A percentile compares a stretch with the other conserved stretches of the same genome.
Evolutionary conservation across 1,140 invertebrate species (phyloP).

Genomic region (Rhysida immarginata): DNA sequence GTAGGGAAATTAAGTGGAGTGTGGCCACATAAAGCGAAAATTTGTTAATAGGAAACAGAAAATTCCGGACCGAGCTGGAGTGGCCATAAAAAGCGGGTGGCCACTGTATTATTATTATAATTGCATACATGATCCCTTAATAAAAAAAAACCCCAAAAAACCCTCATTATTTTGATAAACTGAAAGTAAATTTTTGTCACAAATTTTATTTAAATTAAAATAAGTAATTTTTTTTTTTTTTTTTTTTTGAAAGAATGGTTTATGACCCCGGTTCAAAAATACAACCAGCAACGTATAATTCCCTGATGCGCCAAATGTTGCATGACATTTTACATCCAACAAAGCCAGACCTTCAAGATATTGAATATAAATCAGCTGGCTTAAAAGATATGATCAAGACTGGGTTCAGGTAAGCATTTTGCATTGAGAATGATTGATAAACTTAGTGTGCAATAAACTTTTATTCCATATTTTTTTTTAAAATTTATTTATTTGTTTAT

Average conservation of each 20-base stretch:
- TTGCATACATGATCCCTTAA: too few relatives aligned
- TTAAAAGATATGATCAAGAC: conserved; percentile 31
- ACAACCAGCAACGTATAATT: conserved; percentile 21
- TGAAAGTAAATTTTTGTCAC: neutral
- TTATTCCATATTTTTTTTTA: conserved; percentile 4
- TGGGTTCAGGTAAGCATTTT: conserved; percentile 24
- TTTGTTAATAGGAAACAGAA: too few relatives aligned
- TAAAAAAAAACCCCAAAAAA: too few relatives aligned
- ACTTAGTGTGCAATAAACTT: too few relatives aligned
- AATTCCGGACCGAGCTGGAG: too few relatives aligned
- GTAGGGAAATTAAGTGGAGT: too few relatives aligned
- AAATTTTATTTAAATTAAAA: neutral
- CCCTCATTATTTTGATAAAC: too few relatives aligned
- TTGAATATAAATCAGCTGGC: conserved; percentile 28
- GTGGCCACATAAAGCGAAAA: too few relatives aligned
- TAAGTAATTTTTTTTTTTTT: neutral
- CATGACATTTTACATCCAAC: conserved; percentile 25
- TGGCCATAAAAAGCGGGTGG: too few relatives aligned
- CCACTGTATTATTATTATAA: too few relatives aligned
- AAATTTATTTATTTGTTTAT: too few relatives aligned
- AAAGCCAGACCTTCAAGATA: conserved; percentile 25
- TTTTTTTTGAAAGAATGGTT: conserved; percentile 17
- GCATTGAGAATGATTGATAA: too few relatives aligned
- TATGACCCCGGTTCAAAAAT: conserved; percentile 21
- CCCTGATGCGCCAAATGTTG: conserved; percentile 26